Base-by-base conservation (phyloP, 2,888 invertebrate species). In the Zaprionus lineosus region DNA sequence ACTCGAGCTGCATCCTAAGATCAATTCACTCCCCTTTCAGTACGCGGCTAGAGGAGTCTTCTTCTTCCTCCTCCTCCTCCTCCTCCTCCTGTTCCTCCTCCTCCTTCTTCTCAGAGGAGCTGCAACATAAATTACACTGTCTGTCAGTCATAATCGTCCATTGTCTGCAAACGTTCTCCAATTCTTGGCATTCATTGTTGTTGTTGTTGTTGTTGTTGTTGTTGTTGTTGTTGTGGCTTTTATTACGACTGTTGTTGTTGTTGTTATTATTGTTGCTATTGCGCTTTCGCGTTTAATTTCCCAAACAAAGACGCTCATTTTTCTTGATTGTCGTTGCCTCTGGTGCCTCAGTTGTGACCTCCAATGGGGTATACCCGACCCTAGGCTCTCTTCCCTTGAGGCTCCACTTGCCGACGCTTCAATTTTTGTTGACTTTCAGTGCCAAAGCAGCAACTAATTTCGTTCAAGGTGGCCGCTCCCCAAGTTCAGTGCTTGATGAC, bases 51-150 rank as follows among this genome's bases (percentile, higher is more conserved):
- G n/a, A n/a, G n/a, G 44, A n/a, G 31, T 16, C 2, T 29, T 8
- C 12, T 2, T 7, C 9, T 7, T 1, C 21, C 11, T 37, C 15
- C 15, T 40, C n/a, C n/a, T n/a, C n/a, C n/a, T n/a, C n/a, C n/a
- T n/a, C n/a, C n/a, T n/a, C n/a, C n/a, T n/a, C n/a, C n/a, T n/a
- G n/a, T n/a, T n/a, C n/a, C n/a, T n/a, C n/a, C n/a, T n/a, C n/a
- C n/a, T n/a, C n/a, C n/a, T n/a, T n/a, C n/a, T n/a, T n/a, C n/a
- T n/a, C n/a, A n/a, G n/a, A n/a, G n/a, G n/a, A n/a, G n/a, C n/a
- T n/a, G n/a, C n/a, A n/a, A n/a, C 56, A 78, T 74, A 74, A 81
- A 74, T 81, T 74, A 81, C 72, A 33, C 66, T 66, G 74, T 59
- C 28, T 19, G 72, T 62, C 61, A 50, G 68, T 68, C 61, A 69